These are phyloP conservation scores for Charadrius vociferus DNA, from an alignment of 2,113 vertebrate species.

Conservation along the genomic window DNA sequence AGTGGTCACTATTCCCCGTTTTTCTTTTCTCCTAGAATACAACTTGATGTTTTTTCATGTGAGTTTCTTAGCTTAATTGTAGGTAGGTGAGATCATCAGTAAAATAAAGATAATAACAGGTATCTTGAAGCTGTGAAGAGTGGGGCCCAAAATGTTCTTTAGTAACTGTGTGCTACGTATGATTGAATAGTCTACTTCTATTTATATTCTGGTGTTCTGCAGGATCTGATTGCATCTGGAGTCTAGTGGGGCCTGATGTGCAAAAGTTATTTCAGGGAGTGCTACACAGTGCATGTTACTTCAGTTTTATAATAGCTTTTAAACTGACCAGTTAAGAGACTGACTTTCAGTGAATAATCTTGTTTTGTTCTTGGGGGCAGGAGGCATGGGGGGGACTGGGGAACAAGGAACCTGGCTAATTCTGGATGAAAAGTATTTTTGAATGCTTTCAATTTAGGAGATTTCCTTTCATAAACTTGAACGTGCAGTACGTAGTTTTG, in stretches of 20 bases:
- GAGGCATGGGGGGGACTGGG: rapidly evolving
- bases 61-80: not conserved
- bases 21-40: not conserved
- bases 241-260: not conserved
- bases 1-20: not conserved
- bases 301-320: not conserved
- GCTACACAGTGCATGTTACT: not conserved
- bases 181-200: not conserved
- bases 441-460: not conserved
- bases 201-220: not conserved
- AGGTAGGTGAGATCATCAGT: not conserved
- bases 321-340: not conserved
- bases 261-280: not conserved
- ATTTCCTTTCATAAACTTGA: not conserved
- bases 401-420: not conserved
- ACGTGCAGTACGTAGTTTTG: not conserved
- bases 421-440: not conserved
- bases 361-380: not conserved
- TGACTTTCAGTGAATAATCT: not conserved
- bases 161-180: not conserved
- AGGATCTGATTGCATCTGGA: not conserved
- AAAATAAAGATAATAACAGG: not conserved
- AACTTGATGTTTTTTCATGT: not conserved
- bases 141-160: not conserved
- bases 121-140: not conserved